Conservation (phyloP, 2,888 invertebrate genomes). For the Drosophila paucipuncta region DNA sequence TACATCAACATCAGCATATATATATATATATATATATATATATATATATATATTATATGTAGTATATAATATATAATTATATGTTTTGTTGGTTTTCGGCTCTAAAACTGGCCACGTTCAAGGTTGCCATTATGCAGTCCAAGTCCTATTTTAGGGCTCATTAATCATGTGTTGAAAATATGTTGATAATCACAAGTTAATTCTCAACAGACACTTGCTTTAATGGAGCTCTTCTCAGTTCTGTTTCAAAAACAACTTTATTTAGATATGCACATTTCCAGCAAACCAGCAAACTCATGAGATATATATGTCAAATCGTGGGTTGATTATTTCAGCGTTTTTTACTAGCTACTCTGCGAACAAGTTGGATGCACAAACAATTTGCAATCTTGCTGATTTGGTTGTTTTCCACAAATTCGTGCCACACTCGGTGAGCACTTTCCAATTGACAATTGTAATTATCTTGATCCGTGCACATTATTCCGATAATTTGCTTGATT, state of each 20-base stretch:
- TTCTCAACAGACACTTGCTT: not conserved
- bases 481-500: slow-evolving; percentile 10
- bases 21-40: not conserved
- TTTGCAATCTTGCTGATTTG: not conserved
- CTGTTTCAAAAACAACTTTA: not conserved
- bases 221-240: not conserved
- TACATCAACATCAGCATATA: not conserved
- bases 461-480: slow-evolving; percentile 1
- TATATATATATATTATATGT: no score
- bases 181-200: not conserved
- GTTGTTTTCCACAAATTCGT: not conserved
- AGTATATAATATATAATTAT: not conserved
- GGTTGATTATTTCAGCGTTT: not conserved
- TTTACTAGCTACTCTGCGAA: not conserved
- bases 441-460: slow-evolving; percentile 7
- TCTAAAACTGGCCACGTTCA: not conserved
- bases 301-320: no score
- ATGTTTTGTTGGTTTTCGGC: not conserved
- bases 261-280: not conserved
- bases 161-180: not conserved
- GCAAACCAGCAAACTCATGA: no score
- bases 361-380: not conserved
- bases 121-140: not conserved
- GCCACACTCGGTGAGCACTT: not conserved
- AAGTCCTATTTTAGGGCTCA: not conserved